Base-by-base conservation (phyloP, 2,888 invertebrate genomes). In the Neuroscelio doddi region DNA sequence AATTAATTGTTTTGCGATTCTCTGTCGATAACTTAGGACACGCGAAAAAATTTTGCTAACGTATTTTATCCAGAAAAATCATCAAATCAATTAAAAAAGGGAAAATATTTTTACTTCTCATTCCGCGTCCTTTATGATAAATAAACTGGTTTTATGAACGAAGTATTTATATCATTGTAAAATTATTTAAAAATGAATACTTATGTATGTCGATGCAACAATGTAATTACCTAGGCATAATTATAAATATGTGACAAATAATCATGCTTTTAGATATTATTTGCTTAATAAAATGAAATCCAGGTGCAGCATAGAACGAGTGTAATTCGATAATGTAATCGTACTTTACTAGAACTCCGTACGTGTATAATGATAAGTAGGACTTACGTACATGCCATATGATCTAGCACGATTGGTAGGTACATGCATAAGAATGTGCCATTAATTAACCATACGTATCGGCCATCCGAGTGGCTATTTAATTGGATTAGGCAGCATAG, bases 381-480 rank as follows among this genome's bases (percentile, higher is more conserved):
- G 51, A 57, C 50, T 52, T 57, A 61, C 34, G 30, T 50, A 39
- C 38, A 56, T 24, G 44, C 10, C 46, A 50, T 55, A 71, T 66
- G 64, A 76, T 69, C 64, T 66, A 68, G 65, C 59, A 57, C 74
- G 73, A 75, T 77, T 74, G 73, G 68, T 68, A 53, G 71, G 62
- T 74, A 72, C 66, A 68, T 70, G 72, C 69, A 75, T 75, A 80
- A 79, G 78, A 80, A 79, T 77, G 76, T 52, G 71, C 73, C 71
- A 75, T 79, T 79, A 80, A 80, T 80, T 79, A 79, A 77, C 75
- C 71, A 62, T 59, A 56, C 58, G 70, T 77, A 79, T 77, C 77
- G 72, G 69, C 67, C 73, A 79, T 77, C 79, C 70, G 75, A 77
- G 78, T 71, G 74, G 73, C 73, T 72, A 73, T 77, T 79, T 79